Evolutionary conservation across 2,797 vertebrate species (phyloP).

Genomic region (Xenentodon cancila): DNA sequence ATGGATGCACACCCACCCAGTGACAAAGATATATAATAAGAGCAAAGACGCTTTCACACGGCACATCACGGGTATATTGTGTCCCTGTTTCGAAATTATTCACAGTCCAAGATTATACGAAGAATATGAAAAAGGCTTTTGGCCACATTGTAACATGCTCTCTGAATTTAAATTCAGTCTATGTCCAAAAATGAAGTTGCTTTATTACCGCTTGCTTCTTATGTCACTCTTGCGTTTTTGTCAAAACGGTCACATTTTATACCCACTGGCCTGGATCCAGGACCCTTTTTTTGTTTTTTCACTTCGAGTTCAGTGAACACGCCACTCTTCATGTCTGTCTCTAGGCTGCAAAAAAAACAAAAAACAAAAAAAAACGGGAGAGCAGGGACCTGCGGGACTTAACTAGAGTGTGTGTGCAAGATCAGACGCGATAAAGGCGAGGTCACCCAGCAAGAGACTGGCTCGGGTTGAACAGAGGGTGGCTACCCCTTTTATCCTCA

Average conservation of each 20-base stretch:
- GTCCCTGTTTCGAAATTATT: constrained; percentile 64
- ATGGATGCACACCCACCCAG: constrained; percentile 75
- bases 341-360: constrained; percentile 19
- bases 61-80: constrained; percentile 73
- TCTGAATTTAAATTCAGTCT: constrained; percentile 15
- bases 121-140: constrained; percentile 22
- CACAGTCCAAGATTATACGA: constrained; percentile 43
- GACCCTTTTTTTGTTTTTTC: constrained; percentile 7
- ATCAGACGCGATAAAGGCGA: constrained; percentile 68
- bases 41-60: constrained; percentile 59
- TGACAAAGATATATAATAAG: constrained; percentile 69
- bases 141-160: constrained; percentile 13
- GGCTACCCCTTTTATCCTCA: constrained; percentile 66
- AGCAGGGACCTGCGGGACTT: constrained; percentile 39
- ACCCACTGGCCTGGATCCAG: neutral
- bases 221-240: constrained; percentile 1
- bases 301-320: constrained; percentile 47
- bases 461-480: constrained; percentile 59
- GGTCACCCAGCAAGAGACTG: constrained; percentile 58
- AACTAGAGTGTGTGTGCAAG: constrained; percentile 26
- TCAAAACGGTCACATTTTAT: too few species aligned
- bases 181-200: neutral
- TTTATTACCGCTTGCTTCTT: constrained; percentile 1
- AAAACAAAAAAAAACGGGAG: constrained; percentile 23
- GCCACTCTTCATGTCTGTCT: constrained; percentile 21